These are phyloP conservation scores for Aradophagus sp. DNA, from an alignment of 1,140 invertebrate genomes.

Conservation along the genomic window DNA sequence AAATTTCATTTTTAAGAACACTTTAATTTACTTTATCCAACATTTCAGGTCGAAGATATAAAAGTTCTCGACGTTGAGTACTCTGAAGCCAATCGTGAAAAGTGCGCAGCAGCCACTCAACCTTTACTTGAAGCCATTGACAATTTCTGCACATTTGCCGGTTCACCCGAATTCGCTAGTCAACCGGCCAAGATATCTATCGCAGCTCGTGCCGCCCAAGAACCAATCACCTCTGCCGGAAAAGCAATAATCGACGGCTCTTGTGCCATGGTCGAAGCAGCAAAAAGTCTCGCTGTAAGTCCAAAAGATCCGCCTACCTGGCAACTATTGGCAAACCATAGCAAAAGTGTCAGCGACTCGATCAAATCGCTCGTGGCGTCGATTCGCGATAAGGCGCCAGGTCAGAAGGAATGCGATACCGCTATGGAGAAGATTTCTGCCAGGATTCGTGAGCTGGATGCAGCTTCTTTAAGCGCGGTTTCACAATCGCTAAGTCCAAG, in stretches of 20 bases:
- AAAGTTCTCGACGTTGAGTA: constrained; percentile 93
- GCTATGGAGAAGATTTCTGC: constrained; percentile 86
- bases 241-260: constrained; percentile 88
- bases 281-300: constrained; percentile 90
- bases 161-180: constrained; percentile 92
- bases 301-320: constrained; percentile 94
- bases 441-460: constrained; percentile 88
- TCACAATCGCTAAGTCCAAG: constrained; percentile 85
- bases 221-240: constrained; percentile 91
- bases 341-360: constrained; percentile 95
- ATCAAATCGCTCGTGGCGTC: constrained; percentile 95
- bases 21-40: too few relatives aligned
- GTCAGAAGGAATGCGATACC: constrained; percentile 93
- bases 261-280: constrained; percentile 91
- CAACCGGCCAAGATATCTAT: constrained; percentile 93
- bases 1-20: too few relatives aligned
- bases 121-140: constrained; percentile 94
- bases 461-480: constrained; percentile 89
- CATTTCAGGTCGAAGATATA: constrained; percentile 86
- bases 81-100: constrained; percentile 82
- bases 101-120: constrained; percentile 87
- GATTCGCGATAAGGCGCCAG: constrained; percentile 96
- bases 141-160: constrained; percentile 93
- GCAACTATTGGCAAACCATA: constrained; percentile 94
- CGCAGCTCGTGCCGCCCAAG: constrained; percentile 85